Evolutionary conservation across 2,888 invertebrate genomes (phyloP), one percentile per base, ranked within the genome.

Genomic region (Physocephala rufipes): DNA sequence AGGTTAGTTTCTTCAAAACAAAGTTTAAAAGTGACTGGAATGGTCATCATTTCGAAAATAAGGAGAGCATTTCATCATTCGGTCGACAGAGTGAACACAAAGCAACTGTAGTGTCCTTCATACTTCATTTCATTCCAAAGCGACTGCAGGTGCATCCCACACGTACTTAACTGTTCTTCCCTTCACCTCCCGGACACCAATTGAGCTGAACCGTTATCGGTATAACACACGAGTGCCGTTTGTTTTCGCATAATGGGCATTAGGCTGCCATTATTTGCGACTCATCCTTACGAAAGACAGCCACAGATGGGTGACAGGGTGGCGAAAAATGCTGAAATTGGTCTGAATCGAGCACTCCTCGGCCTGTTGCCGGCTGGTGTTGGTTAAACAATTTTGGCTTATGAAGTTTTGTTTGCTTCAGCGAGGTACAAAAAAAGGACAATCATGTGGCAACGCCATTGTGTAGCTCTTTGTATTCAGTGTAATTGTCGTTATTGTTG

Each of bases 171-270:
- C 49, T 13, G 49, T 13, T 16, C 19, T 5, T 5, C 49, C 4
- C 49, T n/a, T 5, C 58, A 13, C 58, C 9, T 4, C 58, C 1
- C 12, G 53, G 2, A 53, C 53, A n/a, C 21, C 24, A 55, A 55
- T 55, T 45, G 19, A 43, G 26, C 51, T 21, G 68, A 49, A 62
- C 51, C 49, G 68, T 68, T 68, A 68, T 68, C 68, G 68, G 68
- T 36, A 62, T 68, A 68, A 68, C 68, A 62, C 68, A 68, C 68
- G 62, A 68, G 68, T 62, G 68, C 62, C 83, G 82, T 84, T 84
- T 85, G 84, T 84, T 84, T 79, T 81, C 84, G 79, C 80, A 83
- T 85, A 85, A 85, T 83, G 85, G 84, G 81, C 84, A 84, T 85
- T 82, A 85, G 82, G 75, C 67, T 79, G 78, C 82, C 80, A 84